These are phyloP conservation scores for Pseudomyrmex pallidus DNA, from an alignment of 1,140 invertebrate species.

Conservation along the genomic window DNA sequence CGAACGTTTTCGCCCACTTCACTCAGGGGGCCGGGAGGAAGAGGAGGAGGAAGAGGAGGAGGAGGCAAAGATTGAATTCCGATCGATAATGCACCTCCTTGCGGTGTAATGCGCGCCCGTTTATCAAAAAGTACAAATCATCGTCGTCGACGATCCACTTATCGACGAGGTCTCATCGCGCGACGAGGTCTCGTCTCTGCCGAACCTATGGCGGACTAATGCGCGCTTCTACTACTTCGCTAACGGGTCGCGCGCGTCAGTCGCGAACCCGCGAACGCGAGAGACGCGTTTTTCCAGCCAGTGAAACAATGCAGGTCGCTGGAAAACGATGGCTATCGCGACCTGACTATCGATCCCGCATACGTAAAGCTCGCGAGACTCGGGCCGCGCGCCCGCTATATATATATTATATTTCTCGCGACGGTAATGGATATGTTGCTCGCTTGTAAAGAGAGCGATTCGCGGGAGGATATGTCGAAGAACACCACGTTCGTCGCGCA, in stretches of 20 bases:
- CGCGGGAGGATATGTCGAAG: slow-evolving; percentile 15
- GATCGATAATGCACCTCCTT: slow-evolving; percentile 12
- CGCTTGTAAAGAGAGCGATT: slow-evolving; percentile 49
- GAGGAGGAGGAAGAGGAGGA: background rate
- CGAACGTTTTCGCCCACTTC: slow-evolving; percentile 35
- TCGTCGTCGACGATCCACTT: background rate
- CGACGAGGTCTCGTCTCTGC: no score
- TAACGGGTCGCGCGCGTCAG: background rate
- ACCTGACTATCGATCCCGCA: slow-evolving; percentile 45
- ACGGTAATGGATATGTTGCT: slow-evolving; percentile 18
- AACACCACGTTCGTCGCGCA: background rate
- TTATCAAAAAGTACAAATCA: slow-evolving; percentile 14
- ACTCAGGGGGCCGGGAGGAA: background rate
- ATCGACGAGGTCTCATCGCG: background rate
- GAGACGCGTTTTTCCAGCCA: slow-evolving; percentile 40
- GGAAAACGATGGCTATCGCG: slow-evolving; percentile 55
- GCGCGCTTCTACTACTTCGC: slow-evolving; percentile 33
- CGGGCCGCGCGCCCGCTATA: background rate
- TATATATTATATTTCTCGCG: slow-evolving; percentile 17
- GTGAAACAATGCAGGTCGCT: slow-evolving; percentile 48
- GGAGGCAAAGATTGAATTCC: slow-evolving; percentile 21
- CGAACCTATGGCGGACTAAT: slow-evolving; percentile 23
- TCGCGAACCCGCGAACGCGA: background rate
- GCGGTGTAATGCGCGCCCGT: background rate
- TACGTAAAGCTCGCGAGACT: slow-evolving; percentile 51